Percentiles rank a stretch among this genome's conserved stretches.
These are phyloP conservation scores for Pampusana beccarii DNA, from an alignment of 2,113 vertebrate genomes.

Conservation along the genomic window DNA sequence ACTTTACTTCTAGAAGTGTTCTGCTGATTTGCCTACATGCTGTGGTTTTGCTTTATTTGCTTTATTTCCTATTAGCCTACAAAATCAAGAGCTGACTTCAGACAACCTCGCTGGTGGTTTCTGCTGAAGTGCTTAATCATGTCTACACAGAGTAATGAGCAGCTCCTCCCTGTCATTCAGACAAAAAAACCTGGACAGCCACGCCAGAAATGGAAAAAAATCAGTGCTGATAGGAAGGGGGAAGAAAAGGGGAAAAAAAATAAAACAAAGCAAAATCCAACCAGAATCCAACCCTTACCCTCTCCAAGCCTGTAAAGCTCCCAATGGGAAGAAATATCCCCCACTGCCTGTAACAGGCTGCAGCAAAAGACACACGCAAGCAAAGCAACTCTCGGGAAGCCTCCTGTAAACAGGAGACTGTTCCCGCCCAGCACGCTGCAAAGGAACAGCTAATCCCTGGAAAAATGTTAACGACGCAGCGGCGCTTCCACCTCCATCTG, in stretches of 20 bases:
- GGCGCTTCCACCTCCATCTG: not conserved
- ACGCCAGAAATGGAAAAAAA: not conserved
- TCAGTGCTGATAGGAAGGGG: not conserved
- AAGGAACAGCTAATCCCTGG: slow-evolving; percentile 52
- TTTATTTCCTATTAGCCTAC: not conserved
- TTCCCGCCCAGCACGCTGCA: not conserved
- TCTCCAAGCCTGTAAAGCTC: not conserved
- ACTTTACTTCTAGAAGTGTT: no score
- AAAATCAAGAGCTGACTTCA: not conserved
- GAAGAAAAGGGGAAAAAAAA: not conserved
- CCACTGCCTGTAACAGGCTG: not conserved
- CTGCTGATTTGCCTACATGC: no score
- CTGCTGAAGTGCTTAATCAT: not conserved
- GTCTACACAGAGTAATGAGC: not conserved
- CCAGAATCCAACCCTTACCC: not conserved
- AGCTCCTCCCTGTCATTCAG: not conserved
- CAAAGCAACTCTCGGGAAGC: not conserved
- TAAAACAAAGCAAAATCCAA: not conserved
- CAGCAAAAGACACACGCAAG: not conserved
- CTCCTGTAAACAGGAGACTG: not conserved
- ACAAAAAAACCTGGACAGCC: not conserved
- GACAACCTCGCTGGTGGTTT: not conserved
- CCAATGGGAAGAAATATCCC: not conserved
- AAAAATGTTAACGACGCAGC: not conserved
- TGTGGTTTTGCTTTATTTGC: not conserved